A percentile compares a stretch with the other conserved stretches of the same genome.
Conservation (phyloP, 2,888 invertebrate species). For the Drosophila maculinotata region DNA sequence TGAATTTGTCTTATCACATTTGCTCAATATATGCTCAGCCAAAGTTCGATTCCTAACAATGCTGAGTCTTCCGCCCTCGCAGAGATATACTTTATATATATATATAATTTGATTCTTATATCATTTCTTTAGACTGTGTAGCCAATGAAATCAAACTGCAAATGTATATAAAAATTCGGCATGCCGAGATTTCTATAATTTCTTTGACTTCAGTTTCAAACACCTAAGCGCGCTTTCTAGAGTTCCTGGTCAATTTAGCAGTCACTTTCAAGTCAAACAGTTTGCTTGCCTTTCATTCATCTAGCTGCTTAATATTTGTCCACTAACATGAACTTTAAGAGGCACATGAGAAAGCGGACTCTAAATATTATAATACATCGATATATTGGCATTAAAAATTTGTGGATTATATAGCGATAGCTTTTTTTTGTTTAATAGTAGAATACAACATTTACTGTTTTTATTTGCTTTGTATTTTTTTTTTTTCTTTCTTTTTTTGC, state of each 20-base stretch:
- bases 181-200: constrained; percentile 20
- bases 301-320: not conserved
- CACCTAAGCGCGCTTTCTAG: constrained; percentile 1
- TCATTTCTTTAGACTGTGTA: not conserved
- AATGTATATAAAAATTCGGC: constrained; percentile 11
- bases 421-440: constrained; percentile 6
- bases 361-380: constrained; percentile 9
- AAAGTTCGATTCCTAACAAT: too few species aligned
- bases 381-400: constrained; percentile 12
- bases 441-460: constrained; percentile 18
- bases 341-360: not conserved
- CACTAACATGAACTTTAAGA: not conserved
- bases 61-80: too few species aligned
- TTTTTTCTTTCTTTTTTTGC: constrained; percentile 4
- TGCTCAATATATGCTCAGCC: constrained; percentile 11
- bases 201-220: constrained; percentile 7
- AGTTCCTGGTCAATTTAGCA: constrained; percentile 1
- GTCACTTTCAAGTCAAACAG: not conserved
- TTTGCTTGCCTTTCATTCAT: too few species aligned
- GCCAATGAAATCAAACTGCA: constrained; percentile 9
- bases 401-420: constrained; percentile 9
- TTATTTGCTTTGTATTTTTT: not conserved
- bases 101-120: not conserved
- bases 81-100: not conserved
- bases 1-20: constrained; percentile 28